phyloP scores from a whole-genome alignment of 2,797 vertebrate species.

The Aulostomus chinensis region DNA sequence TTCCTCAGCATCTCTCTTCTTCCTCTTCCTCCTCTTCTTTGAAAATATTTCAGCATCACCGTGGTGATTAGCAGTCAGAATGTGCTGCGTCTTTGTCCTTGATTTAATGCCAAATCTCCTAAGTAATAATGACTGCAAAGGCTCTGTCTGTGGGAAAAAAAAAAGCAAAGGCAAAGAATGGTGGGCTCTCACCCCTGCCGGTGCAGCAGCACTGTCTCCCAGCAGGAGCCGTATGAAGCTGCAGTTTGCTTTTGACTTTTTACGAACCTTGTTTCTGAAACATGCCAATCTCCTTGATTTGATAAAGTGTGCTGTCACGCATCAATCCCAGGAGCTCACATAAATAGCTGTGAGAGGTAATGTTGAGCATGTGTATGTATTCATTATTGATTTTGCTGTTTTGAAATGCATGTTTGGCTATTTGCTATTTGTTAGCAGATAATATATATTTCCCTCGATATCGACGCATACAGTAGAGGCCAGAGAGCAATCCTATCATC shows the following conservation, averaged over 20 bases:
- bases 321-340: slow-evolving; percentile 47
- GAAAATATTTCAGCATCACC: slow-evolving; percentile 56
- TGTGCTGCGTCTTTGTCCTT: slow-evolving; percentile 68
- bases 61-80: slow-evolving; percentile 69
- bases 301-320: slow-evolving; percentile 53
- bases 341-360: slow-evolving; percentile 21
- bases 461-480: slow-evolving; percentile 14
- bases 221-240: slow-evolving; percentile 54
- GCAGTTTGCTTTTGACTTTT: slow-evolving; percentile 69
- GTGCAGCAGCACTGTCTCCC: slow-evolving; percentile 36
- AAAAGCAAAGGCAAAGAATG: slow-evolving; percentile 35
- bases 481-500: slow-evolving; percentile 26
- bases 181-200: slow-evolving; percentile 39
- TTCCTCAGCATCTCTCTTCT: slow-evolving; percentile 37
- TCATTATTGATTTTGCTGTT: slow-evolving; percentile 57
- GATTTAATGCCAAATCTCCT: slow-evolving; percentile 72
- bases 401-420: slow-evolving; percentile 44
- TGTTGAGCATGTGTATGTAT: slow-evolving; percentile 26
- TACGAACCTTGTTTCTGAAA: slow-evolving; percentile 66
- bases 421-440: slow-evolving; percentile 40
- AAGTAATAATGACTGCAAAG: slow-evolving; percentile 71
- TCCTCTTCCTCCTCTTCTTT: too few relatives aligned
- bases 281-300: slow-evolving; percentile 76
- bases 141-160: slow-evolving; percentile 44
- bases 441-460: slow-evolving; percentile 24